These are phyloP conservation scores for Heliconius hermathena DNA, from an alignment of 1,140 invertebrate species.

Conservation along the genomic window DNA sequence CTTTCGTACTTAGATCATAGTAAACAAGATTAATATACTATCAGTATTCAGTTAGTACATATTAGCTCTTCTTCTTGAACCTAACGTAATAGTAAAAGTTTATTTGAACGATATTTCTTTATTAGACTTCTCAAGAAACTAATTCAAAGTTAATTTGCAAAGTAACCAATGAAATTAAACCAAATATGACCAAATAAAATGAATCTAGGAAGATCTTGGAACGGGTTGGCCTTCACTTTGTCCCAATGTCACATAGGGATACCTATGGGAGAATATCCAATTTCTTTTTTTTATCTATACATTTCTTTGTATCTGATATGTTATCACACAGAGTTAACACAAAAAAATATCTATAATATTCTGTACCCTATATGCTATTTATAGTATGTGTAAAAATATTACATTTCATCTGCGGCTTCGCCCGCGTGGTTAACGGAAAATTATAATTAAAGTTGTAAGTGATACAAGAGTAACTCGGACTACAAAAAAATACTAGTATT, in stretches of 20 bases:
- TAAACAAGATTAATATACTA: not conserved
- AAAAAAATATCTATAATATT: not conserved
- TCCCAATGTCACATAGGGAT: not conserved
- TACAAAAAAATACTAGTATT: too few species aligned
- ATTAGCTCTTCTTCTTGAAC: not conserved
- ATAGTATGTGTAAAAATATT: too few species aligned
- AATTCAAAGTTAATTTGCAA: conserved; percentile 8
- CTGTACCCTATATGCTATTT: not conserved
- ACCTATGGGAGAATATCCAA: not conserved
- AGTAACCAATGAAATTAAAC: conserved; percentile 4
- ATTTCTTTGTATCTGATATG: not conserved
- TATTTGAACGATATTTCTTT: conserved; percentile 5
- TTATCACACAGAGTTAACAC: not conserved
- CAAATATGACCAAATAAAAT: not conserved
- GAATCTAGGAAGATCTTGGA: not conserved
- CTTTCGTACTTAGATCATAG: too few species aligned
- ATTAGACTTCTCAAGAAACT: conserved; percentile 8
- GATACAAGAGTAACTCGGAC: too few species aligned
- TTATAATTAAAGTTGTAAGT: too few species aligned
- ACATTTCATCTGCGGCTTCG: too few species aligned
- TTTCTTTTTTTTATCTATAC: not conserved
- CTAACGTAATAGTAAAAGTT: conserved; percentile 1
- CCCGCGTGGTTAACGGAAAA: too few species aligned
- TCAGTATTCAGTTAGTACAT: not conserved
- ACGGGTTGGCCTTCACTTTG: not conserved